A percentile compares a stretch with the other conserved stretches of the same genome.
Conservation (phyloP, 2,113 vertebrate species). For the Charina bottae region DNA sequence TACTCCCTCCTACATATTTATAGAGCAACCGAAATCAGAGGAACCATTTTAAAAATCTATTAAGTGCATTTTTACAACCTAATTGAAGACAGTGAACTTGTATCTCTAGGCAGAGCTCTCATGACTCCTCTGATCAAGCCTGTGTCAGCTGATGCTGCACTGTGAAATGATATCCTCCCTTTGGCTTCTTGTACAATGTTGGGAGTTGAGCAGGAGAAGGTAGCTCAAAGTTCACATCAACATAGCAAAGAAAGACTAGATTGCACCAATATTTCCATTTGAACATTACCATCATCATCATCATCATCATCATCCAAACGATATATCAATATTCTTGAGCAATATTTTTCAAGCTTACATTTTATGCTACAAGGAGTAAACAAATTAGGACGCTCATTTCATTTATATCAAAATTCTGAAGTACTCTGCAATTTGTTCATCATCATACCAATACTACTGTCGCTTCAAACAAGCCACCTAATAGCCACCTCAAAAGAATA, state of each 20-base stretch:
- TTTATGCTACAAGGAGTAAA: not conserved
- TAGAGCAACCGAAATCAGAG: not conserved
- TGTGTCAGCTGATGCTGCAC: not conserved
- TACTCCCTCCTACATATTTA: not conserved
- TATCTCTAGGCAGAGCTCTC: not conserved
- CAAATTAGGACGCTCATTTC: not conserved
- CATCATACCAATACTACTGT: not conserved
- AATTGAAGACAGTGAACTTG: not conserved
- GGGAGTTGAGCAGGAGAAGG: not conserved
- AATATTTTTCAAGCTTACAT: not conserved
- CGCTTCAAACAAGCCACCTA: not conserved
- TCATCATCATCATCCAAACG: not conserved
- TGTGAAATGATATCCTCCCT: not conserved
- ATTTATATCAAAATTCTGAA: not conserved
- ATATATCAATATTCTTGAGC: not conserved
- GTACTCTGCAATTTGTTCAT: not conserved
- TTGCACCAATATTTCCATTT: not conserved
- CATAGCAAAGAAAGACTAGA: not conserved
- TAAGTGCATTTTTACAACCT: not conserved
- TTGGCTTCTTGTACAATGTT: not conserved
- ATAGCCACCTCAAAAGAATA: not conserved
- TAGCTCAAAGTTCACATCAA: not conserved
- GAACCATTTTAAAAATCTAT: not conserved
- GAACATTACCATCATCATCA: not conserved
- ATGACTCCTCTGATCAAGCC: not conserved